Percentiles rank a stretch among this genome's conserved stretches.
These are phyloP conservation scores for Rapana venosa DNA, from an alignment of 2,888 invertebrate species.

Conservation along the genomic window DNA sequence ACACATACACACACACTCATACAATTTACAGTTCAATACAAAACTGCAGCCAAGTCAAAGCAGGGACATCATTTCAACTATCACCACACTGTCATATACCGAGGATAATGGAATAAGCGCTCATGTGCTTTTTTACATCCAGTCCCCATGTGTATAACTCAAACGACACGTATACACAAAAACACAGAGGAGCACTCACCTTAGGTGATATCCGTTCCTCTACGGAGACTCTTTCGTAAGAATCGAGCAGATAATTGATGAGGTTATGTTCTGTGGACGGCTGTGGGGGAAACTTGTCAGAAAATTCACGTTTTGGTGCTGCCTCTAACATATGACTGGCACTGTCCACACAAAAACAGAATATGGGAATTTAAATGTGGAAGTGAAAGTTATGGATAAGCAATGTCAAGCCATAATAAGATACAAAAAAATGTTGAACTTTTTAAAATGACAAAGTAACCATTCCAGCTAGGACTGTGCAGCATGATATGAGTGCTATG, in stretches of 20 bases:
- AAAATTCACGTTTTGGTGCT: slow-evolving; percentile 56
- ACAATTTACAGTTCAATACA: background rate
- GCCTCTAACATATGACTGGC: slow-evolving; percentile 33
- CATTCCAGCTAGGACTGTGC: too few species aligned
- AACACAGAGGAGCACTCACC: slow-evolving; percentile 71
- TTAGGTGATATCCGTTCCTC: slow-evolving; percentile 89
- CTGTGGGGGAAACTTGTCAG: slow-evolving; percentile 62
- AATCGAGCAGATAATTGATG: slow-evolving; percentile 82
- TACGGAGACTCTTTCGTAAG: slow-evolving; percentile 85
- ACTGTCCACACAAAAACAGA: background rate
- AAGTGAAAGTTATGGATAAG: too few species aligned
- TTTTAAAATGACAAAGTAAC: too few species aligned
- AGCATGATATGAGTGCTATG: too few species aligned
- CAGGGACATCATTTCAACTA: background rate
- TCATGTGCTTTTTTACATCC: background rate
- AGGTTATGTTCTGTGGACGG: slow-evolving; percentile 72
- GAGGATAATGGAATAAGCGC: background rate
- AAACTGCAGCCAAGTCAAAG: background rate
- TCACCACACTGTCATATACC: background rate
- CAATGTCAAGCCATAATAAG: too few species aligned
- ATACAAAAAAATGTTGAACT: too few species aligned
- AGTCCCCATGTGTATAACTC: background rate
- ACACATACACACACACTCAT: slow-evolving; percentile 16
- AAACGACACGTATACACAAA: background rate
- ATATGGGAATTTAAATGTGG: too few species aligned